Conservation (phyloP, 2,888 invertebrate species). For the Tachina lurida region DNA sequence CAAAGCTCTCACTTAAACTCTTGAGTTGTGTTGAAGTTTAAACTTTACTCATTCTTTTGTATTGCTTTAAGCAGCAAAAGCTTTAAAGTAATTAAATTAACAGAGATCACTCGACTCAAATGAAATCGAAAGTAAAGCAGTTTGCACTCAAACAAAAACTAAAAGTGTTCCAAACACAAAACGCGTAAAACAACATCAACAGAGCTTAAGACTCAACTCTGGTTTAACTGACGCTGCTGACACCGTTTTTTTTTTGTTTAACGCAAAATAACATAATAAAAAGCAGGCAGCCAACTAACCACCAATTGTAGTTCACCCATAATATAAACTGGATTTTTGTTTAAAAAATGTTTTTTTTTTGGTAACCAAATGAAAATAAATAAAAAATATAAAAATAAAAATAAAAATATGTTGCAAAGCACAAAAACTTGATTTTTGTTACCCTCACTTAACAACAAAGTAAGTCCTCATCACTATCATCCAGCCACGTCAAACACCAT, state of each 20-base stretch:
- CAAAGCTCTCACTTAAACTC: neutral
- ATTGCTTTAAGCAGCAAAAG: constrained; percentile 16
- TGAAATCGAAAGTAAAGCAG: constrained; percentile 65
- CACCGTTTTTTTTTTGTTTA: constrained; percentile 68
- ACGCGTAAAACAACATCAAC: neutral
- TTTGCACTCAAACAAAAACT: constrained; percentile 40
- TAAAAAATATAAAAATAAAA: constrained; percentile 7
- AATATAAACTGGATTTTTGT: constrained; percentile 66
- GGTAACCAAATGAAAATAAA: constrained; percentile 19
- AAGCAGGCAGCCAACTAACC: constrained; percentile 31
- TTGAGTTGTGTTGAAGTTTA: neutral
- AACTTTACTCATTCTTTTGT: constrained; percentile 28
- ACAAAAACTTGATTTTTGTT: constrained; percentile 46
- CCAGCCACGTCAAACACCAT: constrained; percentile 26
- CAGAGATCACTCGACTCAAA: constrained; percentile 41
- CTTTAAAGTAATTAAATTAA: constrained; percentile 12
- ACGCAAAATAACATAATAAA: constrained; percentile 57
- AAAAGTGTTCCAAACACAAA: constrained; percentile 20
- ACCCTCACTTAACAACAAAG: constrained; percentile 46
- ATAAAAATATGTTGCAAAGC: constrained; percentile 37
- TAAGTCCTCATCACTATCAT: constrained; percentile 19
- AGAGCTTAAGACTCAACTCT: constrained; percentile 44
- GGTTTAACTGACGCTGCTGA: constrained; percentile 72
- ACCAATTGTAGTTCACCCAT: constrained; percentile 41
- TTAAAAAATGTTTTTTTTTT: constrained; percentile 21